phyloP scores from a whole-genome alignment of 2,797 vertebrate species.

The Sphenodon punctatus region DNA sequence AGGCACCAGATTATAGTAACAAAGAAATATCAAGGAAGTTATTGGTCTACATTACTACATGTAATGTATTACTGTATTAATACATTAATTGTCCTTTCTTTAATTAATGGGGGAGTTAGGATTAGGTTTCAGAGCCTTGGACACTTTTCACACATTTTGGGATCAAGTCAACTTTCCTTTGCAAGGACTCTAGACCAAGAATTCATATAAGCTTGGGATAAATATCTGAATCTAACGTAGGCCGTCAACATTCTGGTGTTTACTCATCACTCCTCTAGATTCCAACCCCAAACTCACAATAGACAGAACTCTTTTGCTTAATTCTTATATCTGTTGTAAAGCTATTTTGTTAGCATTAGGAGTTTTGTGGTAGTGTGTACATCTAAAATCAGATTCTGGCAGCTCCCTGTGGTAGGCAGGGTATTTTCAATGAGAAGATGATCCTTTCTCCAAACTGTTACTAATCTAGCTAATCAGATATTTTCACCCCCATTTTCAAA shows the following conservation, averaged over 20 bases:
- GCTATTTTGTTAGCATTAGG: background rate
- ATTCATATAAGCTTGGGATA: background rate
- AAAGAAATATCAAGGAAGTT: background rate
- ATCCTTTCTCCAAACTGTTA: background rate
- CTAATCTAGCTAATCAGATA: background rate
- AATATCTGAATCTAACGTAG: background rate
- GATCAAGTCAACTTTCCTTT: background rate
- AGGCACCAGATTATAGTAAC: background rate
- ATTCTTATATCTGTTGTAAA: background rate
- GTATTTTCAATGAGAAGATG: background rate
- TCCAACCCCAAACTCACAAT: background rate
- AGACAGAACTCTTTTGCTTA: background rate
- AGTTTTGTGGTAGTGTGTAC: background rate
- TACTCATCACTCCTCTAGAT: background rate
- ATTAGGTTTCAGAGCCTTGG: too few relatives aligned
- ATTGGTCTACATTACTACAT: background rate
- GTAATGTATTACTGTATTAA: background rate
- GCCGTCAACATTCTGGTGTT: background rate
- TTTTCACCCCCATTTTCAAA: background rate
- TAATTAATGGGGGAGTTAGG: too few relatives aligned
- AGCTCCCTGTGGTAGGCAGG: background rate
- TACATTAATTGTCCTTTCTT: too few relatives aligned
- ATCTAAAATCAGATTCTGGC: background rate
- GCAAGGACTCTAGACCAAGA: background rate
- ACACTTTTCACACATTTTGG: too few relatives aligned